Conservation (phyloP, 2,888 invertebrate species). For the Belgica antarctica region DNA sequence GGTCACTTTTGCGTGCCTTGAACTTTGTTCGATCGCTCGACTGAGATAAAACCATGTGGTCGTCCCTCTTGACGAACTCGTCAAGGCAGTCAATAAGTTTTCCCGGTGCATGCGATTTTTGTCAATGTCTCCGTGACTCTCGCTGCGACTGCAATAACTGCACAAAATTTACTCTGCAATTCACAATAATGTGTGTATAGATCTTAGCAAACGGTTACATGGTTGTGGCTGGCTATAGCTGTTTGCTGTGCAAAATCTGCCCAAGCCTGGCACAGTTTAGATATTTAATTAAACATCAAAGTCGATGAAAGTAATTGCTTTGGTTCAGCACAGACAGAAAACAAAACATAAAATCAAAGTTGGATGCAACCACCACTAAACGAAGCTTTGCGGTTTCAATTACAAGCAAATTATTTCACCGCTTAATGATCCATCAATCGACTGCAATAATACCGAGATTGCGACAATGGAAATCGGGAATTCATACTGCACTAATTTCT, state of each 20-base stretch:
- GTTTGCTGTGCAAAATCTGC: slow-evolving; percentile 27
- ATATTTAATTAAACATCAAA: slow-evolving; percentile 10
- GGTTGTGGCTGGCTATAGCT: slow-evolving; percentile 36
- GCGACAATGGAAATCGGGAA: background rate
- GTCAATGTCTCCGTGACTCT: slow-evolving; percentile 5
- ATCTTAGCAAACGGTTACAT: slow-evolving; percentile 33
- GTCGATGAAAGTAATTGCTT: no score
- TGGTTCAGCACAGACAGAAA: no score
- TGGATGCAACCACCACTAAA: no score
- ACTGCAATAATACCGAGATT: no score
- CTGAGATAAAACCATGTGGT: background rate
- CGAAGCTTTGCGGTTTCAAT: no score
- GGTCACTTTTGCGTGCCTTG: slow-evolving; percentile 26
- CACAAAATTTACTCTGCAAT: slow-evolving; percentile 31
- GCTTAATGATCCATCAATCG: no score
- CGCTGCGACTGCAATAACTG: slow-evolving; percentile 15
- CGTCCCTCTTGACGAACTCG: background rate
- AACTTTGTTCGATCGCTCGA: slow-evolving; percentile 1
- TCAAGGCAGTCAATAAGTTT: background rate
- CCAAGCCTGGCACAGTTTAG: background rate
- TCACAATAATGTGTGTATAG: slow-evolving; percentile 6
- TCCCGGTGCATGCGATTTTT: background rate
- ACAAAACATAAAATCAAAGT: no score
- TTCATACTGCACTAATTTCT: background rate
- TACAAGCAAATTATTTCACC: no score